Evolutionary conservation across 53 echinoderm and acorn worm species (phyloP), one percentile per base, ranked within the genome.

Genomic region (Echinometra lucunter): DNA sequence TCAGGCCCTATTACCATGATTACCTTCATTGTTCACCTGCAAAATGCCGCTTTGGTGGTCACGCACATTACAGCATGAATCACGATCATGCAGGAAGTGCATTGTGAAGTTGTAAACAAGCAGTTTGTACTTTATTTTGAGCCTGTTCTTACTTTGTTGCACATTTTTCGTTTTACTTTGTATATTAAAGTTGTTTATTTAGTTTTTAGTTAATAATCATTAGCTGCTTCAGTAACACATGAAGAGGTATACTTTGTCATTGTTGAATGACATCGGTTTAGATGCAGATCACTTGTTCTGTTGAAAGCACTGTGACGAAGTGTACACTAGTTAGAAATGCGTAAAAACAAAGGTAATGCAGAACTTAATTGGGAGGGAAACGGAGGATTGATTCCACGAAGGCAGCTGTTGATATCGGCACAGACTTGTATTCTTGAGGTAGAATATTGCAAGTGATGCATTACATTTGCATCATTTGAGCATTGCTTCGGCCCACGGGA

Each of bases 401-500:
- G 27, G 12, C 11, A 85, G 85, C 12, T 85, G 85, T 45, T 85
- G 45, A 85, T 37, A 13, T 85, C 27, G n/a, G n/a, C 49, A 42
- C 45, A 85, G n/a, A n/a, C 49, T 10, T n/a, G 15, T 85, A 85
- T 85, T 85, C 85, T 28, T 85, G 85, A 85, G 85, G 85, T 85
- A 85, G 85, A 45, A 85, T n/a, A 85, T 85, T 45, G 47, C 85
- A 45, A 85, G 85, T 49, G 49, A 85, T 85, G 49, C 49, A 49
- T 85, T 85, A 49, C 19, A 49, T 85, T 85, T n/a, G 28, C 28
- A 49, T 85, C 85, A 85, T 85, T 21, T 85, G 85, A 47, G 47
- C 30, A 85, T 47, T n/a, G 45, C 49, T 0, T n/a, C 49, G 16
- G 85, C 85, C 49, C 85, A 49, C 49, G 85, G 85, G 85, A 85